These are phyloP conservation scores for Baccha elongata DNA, from an alignment of 2,888 invertebrate species.

Conservation along the genomic window DNA sequence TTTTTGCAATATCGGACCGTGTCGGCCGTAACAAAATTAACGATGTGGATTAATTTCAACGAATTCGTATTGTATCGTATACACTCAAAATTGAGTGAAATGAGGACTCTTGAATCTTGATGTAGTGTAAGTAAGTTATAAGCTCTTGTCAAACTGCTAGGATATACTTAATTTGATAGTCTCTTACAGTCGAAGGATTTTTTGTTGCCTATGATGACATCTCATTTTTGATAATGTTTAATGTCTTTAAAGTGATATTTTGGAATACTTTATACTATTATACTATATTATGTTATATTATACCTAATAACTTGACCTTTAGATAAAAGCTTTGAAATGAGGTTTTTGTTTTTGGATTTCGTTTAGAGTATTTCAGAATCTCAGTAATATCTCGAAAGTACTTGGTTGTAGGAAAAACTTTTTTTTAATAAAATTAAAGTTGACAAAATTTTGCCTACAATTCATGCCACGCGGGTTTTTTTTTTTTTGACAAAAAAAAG, in stretches of 20 bases:
- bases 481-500: too few species aligned
- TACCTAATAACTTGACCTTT: too few species aligned
- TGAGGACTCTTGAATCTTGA: conserved; percentile 13
- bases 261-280: too few species aligned
- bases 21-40: conserved; percentile 51
- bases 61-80: conserved; percentile 13
- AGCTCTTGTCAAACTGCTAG: conserved; percentile 6
- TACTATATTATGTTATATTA: too few species aligned
- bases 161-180: conserved; percentile 15
- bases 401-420: too few species aligned
- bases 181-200: not conserved
- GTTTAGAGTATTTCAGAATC: too few species aligned
- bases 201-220: not conserved
- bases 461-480: too few species aligned
- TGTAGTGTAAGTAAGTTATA: conserved; percentile 1
- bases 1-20: conserved; percentile 49
- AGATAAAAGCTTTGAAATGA: too few species aligned
- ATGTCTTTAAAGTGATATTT: conserved; percentile 2
- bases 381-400: too few species aligned
- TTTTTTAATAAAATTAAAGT: too few species aligned
- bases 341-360: too few species aligned
- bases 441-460: too few species aligned
- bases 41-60: conserved; percentile 51
- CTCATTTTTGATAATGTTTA: conserved; percentile 3
- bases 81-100: conserved; percentile 21